These are phyloP conservation scores for Pseudococcus longispinus DNA, from an alignment of 2,888 invertebrate genomes.

Conservation along the genomic window DNA sequence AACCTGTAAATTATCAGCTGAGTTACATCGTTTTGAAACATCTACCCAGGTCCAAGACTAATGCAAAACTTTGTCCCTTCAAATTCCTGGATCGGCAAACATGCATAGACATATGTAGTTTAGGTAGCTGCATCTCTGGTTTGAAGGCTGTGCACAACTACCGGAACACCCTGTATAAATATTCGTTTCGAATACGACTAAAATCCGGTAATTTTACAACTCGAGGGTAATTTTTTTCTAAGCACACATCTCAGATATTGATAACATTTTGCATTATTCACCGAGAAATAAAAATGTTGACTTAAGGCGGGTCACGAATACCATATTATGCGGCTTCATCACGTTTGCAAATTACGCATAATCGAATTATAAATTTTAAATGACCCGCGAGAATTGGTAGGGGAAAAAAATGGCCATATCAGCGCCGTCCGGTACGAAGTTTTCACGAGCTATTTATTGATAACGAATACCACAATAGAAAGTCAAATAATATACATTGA, in stretches of 20 bases:
- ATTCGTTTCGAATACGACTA: no score
- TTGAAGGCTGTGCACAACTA: no score
- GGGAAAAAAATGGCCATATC: not conserved
- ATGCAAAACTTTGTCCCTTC: no score
- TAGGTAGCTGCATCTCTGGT: no score
- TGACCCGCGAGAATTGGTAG: not conserved
- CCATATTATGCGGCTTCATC: not conserved
- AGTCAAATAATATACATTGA: not conserved
- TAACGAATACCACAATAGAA: not conserved
- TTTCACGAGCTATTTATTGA: not conserved
- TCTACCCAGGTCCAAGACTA: no score
- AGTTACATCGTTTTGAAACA: no score
- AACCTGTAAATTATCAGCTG: no score
- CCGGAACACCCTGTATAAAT: no score
- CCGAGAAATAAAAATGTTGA: not conserved
- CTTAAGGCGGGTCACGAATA: not conserved
- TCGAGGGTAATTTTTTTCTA: not conserved
- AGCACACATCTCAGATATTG: not conserved
- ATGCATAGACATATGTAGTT: no score
- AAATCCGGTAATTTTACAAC: not conserved
- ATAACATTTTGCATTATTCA: not conserved
- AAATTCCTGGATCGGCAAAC: no score
- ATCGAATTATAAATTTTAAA: constrained; percentile 23
- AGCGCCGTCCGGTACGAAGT: not conserved
- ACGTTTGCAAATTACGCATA: constrained; percentile 17